Evolutionary conservation across 2,113 vertebrate genomes (phyloP).

Genomic region (Nothoprocta perdicaria): DNA sequence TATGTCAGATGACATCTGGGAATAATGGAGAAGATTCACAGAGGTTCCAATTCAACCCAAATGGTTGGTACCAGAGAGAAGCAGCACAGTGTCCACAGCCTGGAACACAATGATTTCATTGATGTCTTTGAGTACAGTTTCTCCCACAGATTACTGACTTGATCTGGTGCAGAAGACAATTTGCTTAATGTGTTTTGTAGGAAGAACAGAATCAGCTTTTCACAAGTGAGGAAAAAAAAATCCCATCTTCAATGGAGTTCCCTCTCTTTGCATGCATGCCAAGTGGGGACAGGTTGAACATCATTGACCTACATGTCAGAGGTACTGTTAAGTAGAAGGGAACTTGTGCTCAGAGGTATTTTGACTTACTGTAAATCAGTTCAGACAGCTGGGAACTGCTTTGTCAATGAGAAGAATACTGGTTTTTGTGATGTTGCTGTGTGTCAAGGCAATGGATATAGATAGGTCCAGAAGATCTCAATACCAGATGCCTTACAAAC

Average conservation of each 20-base stretch:
- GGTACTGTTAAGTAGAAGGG: not conserved
- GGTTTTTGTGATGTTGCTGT: not conserved
- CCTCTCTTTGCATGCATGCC: not conserved
- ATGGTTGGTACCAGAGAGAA: conserved; percentile 45
- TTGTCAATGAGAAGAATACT: not conserved
- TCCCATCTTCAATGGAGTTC: not conserved
- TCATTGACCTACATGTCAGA: not conserved
- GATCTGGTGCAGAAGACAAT: conserved; percentile 12
- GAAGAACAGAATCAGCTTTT: conserved; percentile 5
- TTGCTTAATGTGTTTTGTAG: conserved; percentile 23
- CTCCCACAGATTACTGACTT: conserved; percentile 30
- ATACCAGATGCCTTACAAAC: not conserved
- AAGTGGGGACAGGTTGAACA: not conserved
- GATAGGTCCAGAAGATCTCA: not conserved
- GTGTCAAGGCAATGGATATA: not conserved
- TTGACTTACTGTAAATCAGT: not conserved
- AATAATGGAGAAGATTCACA: conserved; percentile 34
- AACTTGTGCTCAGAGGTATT: not conserved
- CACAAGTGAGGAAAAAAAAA: not conserved
- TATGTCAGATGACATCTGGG: conserved; percentile 8
- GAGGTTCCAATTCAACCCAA: conserved; percentile 53
- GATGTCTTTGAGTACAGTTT: conserved; percentile 29
- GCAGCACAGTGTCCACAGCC: conserved; percentile 1
- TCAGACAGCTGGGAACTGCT: not conserved
- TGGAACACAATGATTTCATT: conserved; percentile 52